Conservation (phyloP, 2,888 invertebrate species). For the Sthenelais limicola region DNA sequence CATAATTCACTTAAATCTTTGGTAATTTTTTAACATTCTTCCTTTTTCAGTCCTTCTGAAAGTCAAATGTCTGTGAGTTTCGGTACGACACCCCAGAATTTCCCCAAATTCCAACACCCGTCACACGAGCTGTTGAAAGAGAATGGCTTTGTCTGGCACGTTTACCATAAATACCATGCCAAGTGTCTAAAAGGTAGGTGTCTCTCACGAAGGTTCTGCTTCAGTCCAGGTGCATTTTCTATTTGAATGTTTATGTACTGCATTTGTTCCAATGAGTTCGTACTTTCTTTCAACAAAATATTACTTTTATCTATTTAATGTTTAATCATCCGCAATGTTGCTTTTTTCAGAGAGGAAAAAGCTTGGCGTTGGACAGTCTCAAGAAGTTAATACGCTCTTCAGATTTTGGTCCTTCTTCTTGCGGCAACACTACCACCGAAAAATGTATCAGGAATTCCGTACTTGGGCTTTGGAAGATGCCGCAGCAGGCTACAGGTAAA, state of each 20-base stretch:
- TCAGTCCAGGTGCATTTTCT: no score
- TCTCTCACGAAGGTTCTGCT: neutral
- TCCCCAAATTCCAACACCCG: slow-evolving; percentile 96
- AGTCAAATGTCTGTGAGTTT: slow-evolving; percentile 75
- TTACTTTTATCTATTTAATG: no score
- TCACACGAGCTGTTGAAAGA: slow-evolving; percentile 94
- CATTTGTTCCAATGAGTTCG: no score
- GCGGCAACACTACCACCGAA: slow-evolving; percentile 96
- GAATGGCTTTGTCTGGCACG: slow-evolving; percentile 98
- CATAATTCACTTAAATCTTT: no score
- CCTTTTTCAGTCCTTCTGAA: slow-evolving; percentile 62
- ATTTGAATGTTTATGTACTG: no score
- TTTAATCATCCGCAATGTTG: no score
- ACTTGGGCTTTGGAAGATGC: slow-evolving; percentile 95
- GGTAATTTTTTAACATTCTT: no score
- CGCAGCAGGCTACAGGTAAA: slow-evolving; percentile 80
- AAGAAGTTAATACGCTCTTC: slow-evolving; percentile 99
- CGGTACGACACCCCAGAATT: slow-evolving; percentile 86
- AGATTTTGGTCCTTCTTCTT: slow-evolving; percentile 99
- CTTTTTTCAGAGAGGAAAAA: slow-evolving; percentile 85
- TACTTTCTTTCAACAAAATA: no score
- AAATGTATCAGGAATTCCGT: slow-evolving; percentile 98
- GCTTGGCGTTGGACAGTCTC: slow-evolving; percentile 93
- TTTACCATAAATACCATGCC: slow-evolving; percentile 95
- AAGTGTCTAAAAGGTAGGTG: slow-evolving; percentile 88